Evolutionary conservation across 2,797 vertebrate genomes (phyloP), one percentile per base, ranked within the genome.

Genomic region (Alfaro cultratus): DNA sequence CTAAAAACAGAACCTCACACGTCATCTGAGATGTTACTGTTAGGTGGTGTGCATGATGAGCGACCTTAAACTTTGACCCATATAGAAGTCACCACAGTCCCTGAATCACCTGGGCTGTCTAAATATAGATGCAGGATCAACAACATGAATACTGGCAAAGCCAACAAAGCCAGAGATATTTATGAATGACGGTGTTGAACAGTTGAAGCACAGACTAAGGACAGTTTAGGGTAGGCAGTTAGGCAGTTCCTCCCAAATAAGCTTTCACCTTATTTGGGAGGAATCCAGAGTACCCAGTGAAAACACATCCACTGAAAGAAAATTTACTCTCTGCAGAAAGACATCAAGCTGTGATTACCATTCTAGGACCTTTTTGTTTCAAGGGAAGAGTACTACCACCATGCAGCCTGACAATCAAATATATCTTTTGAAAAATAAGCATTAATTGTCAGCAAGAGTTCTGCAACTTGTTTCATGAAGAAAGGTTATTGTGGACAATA

Each of bases 41-140:
- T 62, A 29, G 41, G 18, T 26, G 13, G 49, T 74, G 53, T 29
- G n/a, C 60, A 75, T 74, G 68, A 75, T 74, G 68, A 76, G 45
- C 75, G 79, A 88, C 82, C 85, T 80, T 85, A 78, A 85, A 85
- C 71, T 23, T 60, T 80, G 86, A 88, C 84, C 84, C 73, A 85
- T 71, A 83, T 78, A 80, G 29, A 80, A 85, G 41, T 82, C 68
- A 80, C 10, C 73, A 80, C 81, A 82, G 80, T 81, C 83, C 80
- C 39, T 77, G 70, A 31, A 82, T 82, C 79, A 85, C 76, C 80
- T 85, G 70, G 80, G 64, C n/a, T 0, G 45, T 82, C 80, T 87
- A 83, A 89, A 91, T 85, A 85, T 83, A 89, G 81, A 82, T n/a
- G 12, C 23, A 41, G 64, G 47, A 82, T 85, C 57, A 88, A 67